Conservation (phyloP, 2,888 invertebrate genomes). For the Gryllus longicercus region DNA sequence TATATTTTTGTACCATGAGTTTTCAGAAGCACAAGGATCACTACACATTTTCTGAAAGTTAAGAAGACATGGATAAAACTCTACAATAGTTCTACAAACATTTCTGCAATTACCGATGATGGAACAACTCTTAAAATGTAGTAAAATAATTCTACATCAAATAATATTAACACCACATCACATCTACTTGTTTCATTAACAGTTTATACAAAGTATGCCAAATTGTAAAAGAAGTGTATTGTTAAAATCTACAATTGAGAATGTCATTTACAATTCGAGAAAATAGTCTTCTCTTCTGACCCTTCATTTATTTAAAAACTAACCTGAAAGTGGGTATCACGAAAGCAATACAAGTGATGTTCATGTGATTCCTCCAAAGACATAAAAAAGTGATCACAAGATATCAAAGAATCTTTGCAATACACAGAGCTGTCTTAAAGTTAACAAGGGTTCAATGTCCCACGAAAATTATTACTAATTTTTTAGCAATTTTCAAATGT, state of each 20-base stretch:
- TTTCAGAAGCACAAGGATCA: conserved; percentile 17
- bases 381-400: too few species aligned
- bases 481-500: too few species aligned
- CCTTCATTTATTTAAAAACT: background rate
- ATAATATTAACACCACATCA: conserved; percentile 2
- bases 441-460: too few species aligned
- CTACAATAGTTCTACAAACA: conserved; percentile 1
- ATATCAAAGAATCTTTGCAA: too few species aligned
- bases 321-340: background rate
- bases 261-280: background rate
- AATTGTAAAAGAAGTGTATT: background rate
- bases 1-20: conserved; percentile 8
- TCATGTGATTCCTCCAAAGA: too few species aligned
- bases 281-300: background rate
- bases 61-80: conserved; percentile 17
- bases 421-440: too few species aligned
- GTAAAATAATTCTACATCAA: conserved; percentile 11
- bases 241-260: conserved; percentile 3
- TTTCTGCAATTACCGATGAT: background rate
- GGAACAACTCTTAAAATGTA: conserved; percentile 6
- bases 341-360: too few species aligned
- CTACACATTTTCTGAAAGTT: conserved; percentile 4
- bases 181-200: background rate
- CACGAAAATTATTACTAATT: too few species aligned
- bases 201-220: conserved; percentile 8